A percentile compares a stretch with the other conserved stretches of the same genome.
Evolutionary conservation across 2,113 vertebrate genomes (phyloP).

Genomic region (Brachyhypopomus gauderio): DNA sequence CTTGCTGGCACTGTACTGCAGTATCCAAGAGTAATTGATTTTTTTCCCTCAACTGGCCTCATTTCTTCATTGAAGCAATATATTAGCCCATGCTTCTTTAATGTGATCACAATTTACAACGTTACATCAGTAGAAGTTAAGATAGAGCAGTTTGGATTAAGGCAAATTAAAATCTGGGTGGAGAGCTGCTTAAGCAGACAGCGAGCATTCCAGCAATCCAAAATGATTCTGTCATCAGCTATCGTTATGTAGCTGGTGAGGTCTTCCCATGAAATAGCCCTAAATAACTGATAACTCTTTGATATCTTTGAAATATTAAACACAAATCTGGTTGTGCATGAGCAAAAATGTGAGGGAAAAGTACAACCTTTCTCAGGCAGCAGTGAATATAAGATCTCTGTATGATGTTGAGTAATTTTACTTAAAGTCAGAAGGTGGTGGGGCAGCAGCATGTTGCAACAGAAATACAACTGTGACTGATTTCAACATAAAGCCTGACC

Average conservation of each 20-base stretch:
- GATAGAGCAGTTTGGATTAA: background rate
- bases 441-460: constrained; percentile 12
- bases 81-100: constrained; percentile 30
- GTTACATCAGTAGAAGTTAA: constrained; percentile 20
- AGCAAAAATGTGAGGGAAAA: background rate
- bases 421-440: constrained; percentile 17
- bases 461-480: constrained; percentile 22
- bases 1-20: constrained; percentile 31
- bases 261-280: background rate
- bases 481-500: constrained; percentile 29
- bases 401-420: constrained; percentile 28
- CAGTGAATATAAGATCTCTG: constrained; percentile 2
- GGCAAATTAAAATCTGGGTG: constrained; percentile 24
- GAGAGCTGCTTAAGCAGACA: background rate
- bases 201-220: background rate
- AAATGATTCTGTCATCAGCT: background rate
- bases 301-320: background rate
- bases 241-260: background rate
- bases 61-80: constrained; percentile 36
- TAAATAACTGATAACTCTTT: background rate
- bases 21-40: constrained; percentile 43
- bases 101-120: constrained; percentile 35
- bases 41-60: constrained; percentile 27
- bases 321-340: background rate
- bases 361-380: background rate